Evolutionary conservation across 2,888 invertebrate species (phyloP).

Genomic region (Trichopoda pennipes): DNA sequence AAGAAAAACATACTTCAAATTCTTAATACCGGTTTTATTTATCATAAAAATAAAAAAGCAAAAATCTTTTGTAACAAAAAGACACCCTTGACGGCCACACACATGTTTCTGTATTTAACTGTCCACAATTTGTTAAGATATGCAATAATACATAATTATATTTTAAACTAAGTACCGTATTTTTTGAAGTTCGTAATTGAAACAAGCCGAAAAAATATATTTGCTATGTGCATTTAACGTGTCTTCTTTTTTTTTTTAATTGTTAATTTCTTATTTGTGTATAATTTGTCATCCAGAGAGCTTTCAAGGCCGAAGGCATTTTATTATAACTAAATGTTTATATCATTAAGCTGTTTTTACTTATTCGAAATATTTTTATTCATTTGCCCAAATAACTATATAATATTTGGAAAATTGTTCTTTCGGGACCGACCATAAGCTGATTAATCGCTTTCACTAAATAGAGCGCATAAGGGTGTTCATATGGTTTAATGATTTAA

Average conservation of each 20-base stretch:
- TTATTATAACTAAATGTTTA: too few relatives aligned
- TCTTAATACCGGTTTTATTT: constrained; percentile 48
- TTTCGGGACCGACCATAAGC: too few relatives aligned
- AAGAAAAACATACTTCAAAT: constrained; percentile 41
- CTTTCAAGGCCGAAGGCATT: too few relatives aligned
- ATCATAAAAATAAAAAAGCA: constrained; percentile 7
- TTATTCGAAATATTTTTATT: too few relatives aligned
- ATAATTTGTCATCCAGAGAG: too few relatives aligned
- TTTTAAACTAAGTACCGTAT: constrained; percentile 56
- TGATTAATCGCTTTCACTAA: too few relatives aligned
- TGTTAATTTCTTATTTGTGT: too few relatives aligned
- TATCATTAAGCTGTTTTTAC: too few relatives aligned
- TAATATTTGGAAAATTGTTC: too few relatives aligned
- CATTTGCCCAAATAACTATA: too few relatives aligned
- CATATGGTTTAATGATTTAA: too few relatives aligned
- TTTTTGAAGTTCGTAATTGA: constrained; percentile 49
- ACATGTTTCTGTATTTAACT: constrained; percentile 30
- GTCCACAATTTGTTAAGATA: constrained; percentile 46
- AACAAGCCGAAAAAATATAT: constrained; percentile 54
- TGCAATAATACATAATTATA: constrained; percentile 50
- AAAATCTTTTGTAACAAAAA: constrained; percentile 16
- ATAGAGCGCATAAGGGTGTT: too few relatives aligned
- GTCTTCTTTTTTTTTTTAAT: background rate
- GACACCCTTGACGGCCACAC: constrained; percentile 1
- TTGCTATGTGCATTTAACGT: constrained; percentile 62